Base-by-base conservation (phyloP, 2,888 invertebrate genomes). In the Drosophila atripex region DNA sequence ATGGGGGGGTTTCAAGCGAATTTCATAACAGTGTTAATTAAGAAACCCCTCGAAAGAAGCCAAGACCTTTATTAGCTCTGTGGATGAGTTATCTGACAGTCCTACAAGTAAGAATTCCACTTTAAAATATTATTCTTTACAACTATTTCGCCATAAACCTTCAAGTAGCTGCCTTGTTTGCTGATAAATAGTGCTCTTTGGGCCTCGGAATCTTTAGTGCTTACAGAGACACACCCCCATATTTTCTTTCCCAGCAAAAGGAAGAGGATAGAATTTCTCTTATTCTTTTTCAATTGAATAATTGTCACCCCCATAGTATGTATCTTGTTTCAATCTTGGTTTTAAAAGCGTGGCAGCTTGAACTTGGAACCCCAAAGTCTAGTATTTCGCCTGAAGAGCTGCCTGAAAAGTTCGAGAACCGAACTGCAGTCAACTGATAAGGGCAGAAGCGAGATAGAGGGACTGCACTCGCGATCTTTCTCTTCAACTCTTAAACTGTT, bases 401-500 rank as follows among this genome's bases (percentile, higher is more conserved):
- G 21, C 1, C 28, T 61, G 46, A 60, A 57, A 61, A 30, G 61
- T 60, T 60, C 60, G 47, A 60, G 60, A 60, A 60, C n/a, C 3
- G 3, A 18, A 73, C n/a, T 35, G 35, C 35, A 35, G 35, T 43
- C 64, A 50, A 38, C 54, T 77, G 76, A 77, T 78, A 80, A 78
- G 63, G 53, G 32, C 23, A 43, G 23, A 4, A 43, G 21, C 61
- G 9, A 25, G 41, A 54, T 25, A 53, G 58, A 52, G 52, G 64
- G 41, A 65, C 21, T 63, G 63, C 63, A 51, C 41, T 50, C n/a
- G 39, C 46, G 60, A 61, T 61, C 60, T 61, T 39, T 41, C 39
- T 47, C 38, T 51, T 70, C 32, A 78, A 80, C 78, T 77, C 72
- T 80, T 78, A 75, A 78, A 84, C 85, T 60, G 70, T 77, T 64